Conservation (phyloP, 2,888 invertebrate genomes). For the Xanthorhoe spadicearia region DNA sequence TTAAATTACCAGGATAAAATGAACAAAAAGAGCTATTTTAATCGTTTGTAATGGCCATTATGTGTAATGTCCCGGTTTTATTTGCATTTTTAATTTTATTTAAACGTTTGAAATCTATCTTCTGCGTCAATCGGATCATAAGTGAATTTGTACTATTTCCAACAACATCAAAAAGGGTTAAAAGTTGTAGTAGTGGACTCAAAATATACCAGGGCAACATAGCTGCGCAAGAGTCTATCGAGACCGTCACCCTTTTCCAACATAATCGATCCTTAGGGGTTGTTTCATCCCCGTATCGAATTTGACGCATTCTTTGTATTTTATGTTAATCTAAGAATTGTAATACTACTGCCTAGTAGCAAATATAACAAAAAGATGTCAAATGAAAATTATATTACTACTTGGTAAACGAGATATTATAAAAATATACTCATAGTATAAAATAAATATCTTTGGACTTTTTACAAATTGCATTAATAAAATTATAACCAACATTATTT, state of each 20-base stretch:
- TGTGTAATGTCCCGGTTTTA: no score
- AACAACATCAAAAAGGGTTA: background rate
- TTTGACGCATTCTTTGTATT: no score
- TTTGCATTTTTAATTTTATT: no score
- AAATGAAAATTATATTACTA: background rate
- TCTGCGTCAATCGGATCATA: no score
- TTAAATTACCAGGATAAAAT: slow-evolving; percentile 18
- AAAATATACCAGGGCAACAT: slow-evolving; percentile 16
- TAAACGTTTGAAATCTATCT: no score
- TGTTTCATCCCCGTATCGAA: background rate
- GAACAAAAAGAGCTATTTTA: background rate
- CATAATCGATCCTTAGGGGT: background rate
- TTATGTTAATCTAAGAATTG: no score
- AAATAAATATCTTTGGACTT: no score
- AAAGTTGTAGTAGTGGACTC: slow-evolving; percentile 3
- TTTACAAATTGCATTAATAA: no score
- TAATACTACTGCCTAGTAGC: no score
- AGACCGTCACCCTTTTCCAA: background rate
- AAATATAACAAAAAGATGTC: no score
- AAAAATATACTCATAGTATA: background rate
- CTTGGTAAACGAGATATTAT: background rate
- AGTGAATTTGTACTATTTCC: no score
- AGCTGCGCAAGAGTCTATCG: background rate
- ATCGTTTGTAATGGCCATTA: background rate
- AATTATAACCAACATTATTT: slow-evolving; percentile 7